A percentile compares a stretch with the other conserved stretches of the same genome.
phyloP scores from a whole-genome alignment of 2,797 vertebrate genomes.

The Ctenosaura bakeri region DNA sequence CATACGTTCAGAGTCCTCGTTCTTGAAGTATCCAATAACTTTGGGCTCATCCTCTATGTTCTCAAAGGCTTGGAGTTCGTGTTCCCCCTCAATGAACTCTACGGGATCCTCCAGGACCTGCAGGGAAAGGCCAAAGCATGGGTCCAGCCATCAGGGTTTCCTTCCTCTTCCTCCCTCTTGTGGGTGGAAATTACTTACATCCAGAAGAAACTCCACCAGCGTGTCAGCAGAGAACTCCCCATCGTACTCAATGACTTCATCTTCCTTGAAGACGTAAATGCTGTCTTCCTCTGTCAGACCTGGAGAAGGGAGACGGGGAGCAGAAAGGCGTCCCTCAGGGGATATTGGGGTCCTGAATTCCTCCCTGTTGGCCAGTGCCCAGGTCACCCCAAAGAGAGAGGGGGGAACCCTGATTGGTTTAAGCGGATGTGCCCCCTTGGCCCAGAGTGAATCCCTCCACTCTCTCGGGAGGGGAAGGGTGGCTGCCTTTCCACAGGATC shows the following conservation, averaged over 20 bases:
- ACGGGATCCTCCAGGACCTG: constrained; percentile 94
- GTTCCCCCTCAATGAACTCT: constrained; percentile 90
- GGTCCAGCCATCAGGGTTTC: no score
- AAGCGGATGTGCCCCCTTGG: background rate
- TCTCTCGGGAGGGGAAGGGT: background rate
- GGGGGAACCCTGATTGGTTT: background rate
- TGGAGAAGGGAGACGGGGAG: constrained; percentile 47
- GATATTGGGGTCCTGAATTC: no score
- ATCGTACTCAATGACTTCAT: constrained; percentile 93
- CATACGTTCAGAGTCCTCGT: constrained; percentile 87
- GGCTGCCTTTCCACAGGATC: background rate
- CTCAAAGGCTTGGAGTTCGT: constrained; percentile 90
- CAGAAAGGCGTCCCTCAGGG: background rate
- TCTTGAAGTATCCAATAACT: constrained; percentile 93
- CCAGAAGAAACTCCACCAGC: constrained; percentile 92
- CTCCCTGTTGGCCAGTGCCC: background rate
- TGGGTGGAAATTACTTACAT: constrained; percentile 80
- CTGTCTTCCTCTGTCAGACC: constrained; percentile 92
- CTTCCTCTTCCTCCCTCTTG: no score
- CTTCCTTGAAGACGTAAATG: constrained; percentile 90
- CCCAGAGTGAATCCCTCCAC: background rate
- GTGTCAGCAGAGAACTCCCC: constrained; percentile 91
- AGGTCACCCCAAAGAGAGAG: background rate
- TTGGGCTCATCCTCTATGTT: constrained; percentile 91
- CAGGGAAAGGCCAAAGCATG: fast-evolving